Conservation (phyloP, 2,113 vertebrate species). For the Chloropsis hardwickii region DNA sequence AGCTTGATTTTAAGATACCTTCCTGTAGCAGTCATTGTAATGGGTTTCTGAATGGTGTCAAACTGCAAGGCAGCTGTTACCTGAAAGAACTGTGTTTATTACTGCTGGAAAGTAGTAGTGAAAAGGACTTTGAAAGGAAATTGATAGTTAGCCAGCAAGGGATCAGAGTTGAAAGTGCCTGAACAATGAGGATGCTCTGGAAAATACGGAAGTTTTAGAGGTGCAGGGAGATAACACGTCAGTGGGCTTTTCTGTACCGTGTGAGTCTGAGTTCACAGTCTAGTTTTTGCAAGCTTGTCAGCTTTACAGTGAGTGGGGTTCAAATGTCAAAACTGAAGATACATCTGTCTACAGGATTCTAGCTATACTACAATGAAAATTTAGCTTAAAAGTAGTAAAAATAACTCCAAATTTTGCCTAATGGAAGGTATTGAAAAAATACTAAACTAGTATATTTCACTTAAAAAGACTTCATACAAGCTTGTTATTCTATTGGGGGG, state of each 20-base stretch:
- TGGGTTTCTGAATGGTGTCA: background rate
- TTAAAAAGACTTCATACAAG: background rate
- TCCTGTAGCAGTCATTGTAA: background rate
- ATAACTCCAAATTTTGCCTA: background rate
- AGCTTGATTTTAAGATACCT: background rate
- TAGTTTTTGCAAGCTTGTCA: background rate
- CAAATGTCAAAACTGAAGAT: background rate
- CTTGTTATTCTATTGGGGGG: background rate
- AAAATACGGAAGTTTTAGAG: background rate
- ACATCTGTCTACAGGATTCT: background rate
- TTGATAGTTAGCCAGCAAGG: background rate
- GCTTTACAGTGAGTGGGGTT: background rate
- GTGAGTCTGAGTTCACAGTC: background rate
- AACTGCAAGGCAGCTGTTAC: background rate
- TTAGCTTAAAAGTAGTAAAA: background rate
- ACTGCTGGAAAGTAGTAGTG: background rate
- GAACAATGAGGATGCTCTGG: background rate
- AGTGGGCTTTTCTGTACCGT: background rate
- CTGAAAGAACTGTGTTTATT: conserved; percentile 26
- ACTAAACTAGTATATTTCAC: background rate
- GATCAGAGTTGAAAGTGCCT: background rate
- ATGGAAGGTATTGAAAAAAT: background rate
- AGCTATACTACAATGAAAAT: background rate
- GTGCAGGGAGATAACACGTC: background rate
- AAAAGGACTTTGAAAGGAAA: background rate